Evolutionary conservation across 2,888 invertebrate genomes (phyloP), one percentile per base, ranked within the genome.

Genomic region (Sinodicranocentrus sp.): DNA sequence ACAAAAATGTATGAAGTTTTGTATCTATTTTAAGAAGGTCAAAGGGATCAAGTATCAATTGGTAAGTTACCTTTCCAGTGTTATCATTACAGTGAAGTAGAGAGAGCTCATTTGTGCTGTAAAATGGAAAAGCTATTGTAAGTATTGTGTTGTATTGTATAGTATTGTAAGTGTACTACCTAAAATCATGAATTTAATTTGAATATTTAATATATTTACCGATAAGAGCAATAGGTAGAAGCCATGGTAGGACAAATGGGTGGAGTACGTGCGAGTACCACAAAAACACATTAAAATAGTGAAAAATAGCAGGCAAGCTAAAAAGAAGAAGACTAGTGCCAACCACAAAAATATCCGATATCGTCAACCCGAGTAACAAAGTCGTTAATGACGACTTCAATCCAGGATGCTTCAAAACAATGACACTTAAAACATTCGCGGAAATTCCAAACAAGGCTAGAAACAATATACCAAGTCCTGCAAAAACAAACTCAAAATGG

Each of bases 21-120:
- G n/a, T n/a, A n/a, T n/a, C n/a, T n/a, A n/a, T n/a, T n/a, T n/a
- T n/a, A n/a, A n/a, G n/a, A n/a, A n/a, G n/a, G n/a, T n/a, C n/a
- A n/a, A n/a, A n/a, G n/a, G n/a, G n/a, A n/a, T n/a, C n/a, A n/a
- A n/a, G n/a, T n/a, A n/a, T n/a, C n/a, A n/a, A n/a, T n/a, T n/a
- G n/a, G n/a, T n/a, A n/a, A n/a, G 15, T 26, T 26, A 80, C 54
- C 87, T 73, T 73, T 88, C 88, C 25, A 85, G 13, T 2, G 88
- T 85, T 2, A 88, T 85, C n/a, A 85, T 84, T 1, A 88, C 54
- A 0, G 88, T 88, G 39, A 86, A 87, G 52, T 86, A 88, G 2
- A 85, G 54, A 0, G 87, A 86, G 13, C 86, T 84, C 57, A 84
- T 85, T 54, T 86, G 85, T 59, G 86, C 88, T 88, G 54, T 8